A percentile compares a stretch with the other conserved stretches of the same genome.
Evolutionary conservation across 2,888 invertebrate genomes (phyloP).

Genomic region (Pristionchus exspectatus): DNA sequence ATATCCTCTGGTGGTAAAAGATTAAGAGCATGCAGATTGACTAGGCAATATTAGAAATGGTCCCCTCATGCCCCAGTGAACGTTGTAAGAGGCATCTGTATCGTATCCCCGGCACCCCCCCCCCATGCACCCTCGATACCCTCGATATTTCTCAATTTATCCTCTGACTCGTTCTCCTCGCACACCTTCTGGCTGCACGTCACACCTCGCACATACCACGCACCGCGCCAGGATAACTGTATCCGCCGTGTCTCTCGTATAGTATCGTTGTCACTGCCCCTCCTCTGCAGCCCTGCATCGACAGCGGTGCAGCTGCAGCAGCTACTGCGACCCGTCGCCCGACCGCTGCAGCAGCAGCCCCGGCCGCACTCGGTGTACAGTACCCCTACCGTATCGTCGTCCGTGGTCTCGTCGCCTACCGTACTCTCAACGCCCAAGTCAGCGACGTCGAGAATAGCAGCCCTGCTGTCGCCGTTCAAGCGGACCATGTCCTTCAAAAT

Average conservation of each 20-base stretch:
- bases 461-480: conserved; percentile 58
- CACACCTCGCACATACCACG: neutral
- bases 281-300: conserved; percentile 29
- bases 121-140: no score
- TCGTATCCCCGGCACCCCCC: neutral
- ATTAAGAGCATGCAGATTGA: neutral
- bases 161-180: neutral
- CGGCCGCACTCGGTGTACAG: conserved; percentile 11
- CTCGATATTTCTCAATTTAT: neutral
- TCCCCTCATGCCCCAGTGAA: neutral
- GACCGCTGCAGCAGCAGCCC: neutral
- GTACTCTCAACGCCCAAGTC: neutral
- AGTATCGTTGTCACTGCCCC: neutral
- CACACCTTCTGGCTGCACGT: neutral
- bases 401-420: neutral
- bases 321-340: neutral
- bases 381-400: neutral
- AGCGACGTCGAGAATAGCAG: neutral
- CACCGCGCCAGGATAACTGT: conserved; percentile 1
- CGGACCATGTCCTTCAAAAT: conserved; percentile 68
- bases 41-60: neutral
- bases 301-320: neutral
- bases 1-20: neutral
- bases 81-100: neutral
- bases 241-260: conserved; percentile 13